Evolutionary conservation across 2,888 invertebrate genomes (phyloP), one percentile per base, ranked within the genome.

Genomic region (Amaurobius ferox): DNA sequence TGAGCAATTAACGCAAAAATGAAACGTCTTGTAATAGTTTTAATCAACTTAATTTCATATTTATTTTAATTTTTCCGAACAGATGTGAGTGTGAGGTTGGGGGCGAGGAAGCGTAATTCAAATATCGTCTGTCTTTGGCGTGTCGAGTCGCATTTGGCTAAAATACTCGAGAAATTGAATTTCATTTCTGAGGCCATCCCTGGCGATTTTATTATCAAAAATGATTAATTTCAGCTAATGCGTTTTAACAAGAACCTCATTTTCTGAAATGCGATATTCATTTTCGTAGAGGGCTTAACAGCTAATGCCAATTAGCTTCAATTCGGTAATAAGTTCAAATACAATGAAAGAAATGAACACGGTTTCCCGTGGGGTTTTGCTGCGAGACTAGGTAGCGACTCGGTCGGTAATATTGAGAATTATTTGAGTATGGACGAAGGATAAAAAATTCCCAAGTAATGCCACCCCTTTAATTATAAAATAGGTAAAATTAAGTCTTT

Each of bases 401-500:
- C 2, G 61, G 61, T 6, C 5, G 1, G 61, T 11, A 19, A 23
- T 23, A 66, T 66, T 64, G 9, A 64, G 32, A 61, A n/a, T 35
- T 35, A 7, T 35, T 35, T 35, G 5, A 7, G n/a, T n/a, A n/a
- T n/a, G n/a, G n/a, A n/a, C n/a, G n/a, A n/a, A n/a, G n/a, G n/a
- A n/a, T n/a, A n/a, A n/a, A n/a, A n/a, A n/a, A 35, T 35, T 7
- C 9, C 6, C 35, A 9, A 64, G 64, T 29, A 19, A 48, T 48
- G 72, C 64, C 44, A 44, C 80, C 68, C 39, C 71, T 76, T 64
- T 83, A 83, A 83, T 83, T 83, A 77, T 66, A 66, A 71, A 77
- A 78, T 67, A 85, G 77, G 83, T 72, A 78, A 77, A 85, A 85
- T 85, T 85, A 85, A 78, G 66, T 44, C 23, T 71, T 29, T 29